phyloP scores from a whole-genome alignment of 2,113 vertebrate species.

The Spheniscus mendiculus region DNA sequence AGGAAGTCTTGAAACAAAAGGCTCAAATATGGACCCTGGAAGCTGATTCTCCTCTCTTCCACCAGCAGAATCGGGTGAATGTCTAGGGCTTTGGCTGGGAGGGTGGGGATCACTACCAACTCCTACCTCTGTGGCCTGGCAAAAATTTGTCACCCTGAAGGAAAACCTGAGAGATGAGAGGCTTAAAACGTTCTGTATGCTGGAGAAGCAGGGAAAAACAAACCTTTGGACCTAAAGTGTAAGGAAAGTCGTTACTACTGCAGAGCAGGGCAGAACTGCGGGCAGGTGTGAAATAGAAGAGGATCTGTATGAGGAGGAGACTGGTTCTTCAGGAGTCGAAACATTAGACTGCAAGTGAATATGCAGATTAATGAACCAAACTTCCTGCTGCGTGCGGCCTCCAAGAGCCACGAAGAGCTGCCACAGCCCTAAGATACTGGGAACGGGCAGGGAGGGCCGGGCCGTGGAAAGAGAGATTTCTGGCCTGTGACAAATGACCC shows the following conservation, averaged over 20 bases:
- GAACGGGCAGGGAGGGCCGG: not conserved
- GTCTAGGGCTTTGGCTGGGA: not conserved
- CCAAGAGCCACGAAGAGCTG: not conserved
- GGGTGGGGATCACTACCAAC: not conserved
- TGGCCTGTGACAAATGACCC: not conserved
- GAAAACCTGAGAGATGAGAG: not conserved
- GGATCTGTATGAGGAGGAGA: not conserved
- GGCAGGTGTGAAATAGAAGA: not conserved
- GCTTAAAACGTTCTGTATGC: not conserved
- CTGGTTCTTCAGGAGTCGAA: not conserved
- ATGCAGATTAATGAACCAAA: not conserved
- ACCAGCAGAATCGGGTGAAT: not conserved
- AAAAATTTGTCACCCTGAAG: not conserved
- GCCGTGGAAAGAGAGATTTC: not conserved
- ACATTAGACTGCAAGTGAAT: not conserved
- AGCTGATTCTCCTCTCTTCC: not conserved
- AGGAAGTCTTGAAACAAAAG: not conserved
- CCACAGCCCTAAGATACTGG: not conserved
- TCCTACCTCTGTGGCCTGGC: not conserved
- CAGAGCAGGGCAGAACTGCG: not conserved
- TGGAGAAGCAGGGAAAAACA: not conserved
- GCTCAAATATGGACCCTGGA: not conserved
- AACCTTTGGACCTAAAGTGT: not conserved
- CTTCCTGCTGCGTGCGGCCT: not conserved
- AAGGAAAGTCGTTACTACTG: not conserved